phyloP scores from a whole-genome alignment of 2,888 invertebrate species.

The Teleiodes luculella region DNA sequence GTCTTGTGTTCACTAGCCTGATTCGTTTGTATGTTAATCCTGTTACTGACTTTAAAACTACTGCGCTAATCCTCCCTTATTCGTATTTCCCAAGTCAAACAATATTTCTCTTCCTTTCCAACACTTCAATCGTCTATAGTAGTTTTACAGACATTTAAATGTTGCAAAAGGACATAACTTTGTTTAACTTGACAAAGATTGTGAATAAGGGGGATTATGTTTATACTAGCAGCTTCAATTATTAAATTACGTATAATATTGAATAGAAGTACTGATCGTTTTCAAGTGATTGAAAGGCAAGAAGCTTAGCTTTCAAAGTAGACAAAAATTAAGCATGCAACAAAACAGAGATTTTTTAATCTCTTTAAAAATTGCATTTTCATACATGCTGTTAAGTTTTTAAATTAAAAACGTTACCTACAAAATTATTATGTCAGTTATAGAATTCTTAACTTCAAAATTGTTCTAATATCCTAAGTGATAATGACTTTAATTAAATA shows the following conservation, averaged over 20 bases:
- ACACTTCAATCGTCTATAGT: too few species aligned
- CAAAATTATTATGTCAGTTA: constrained; percentile 12
- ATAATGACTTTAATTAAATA: constrained; percentile 41
- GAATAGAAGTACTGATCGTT: not conserved
- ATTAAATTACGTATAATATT: constrained; percentile 3
- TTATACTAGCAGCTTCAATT: constrained; percentile 9
- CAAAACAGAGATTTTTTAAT: constrained; percentile 12
- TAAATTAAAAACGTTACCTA: constrained; percentile 21
- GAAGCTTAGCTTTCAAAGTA: constrained; percentile 31
- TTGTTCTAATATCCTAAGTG: constrained; percentile 33
- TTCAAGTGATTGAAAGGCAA: constrained; percentile 20
- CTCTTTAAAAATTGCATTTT: constrained; percentile 17
- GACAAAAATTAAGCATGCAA: constrained; percentile 27
- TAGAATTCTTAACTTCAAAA: constrained; percentile 32
- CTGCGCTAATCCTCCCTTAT: not conserved
- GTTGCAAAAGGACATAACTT: too few species aligned
- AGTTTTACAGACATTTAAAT: too few species aligned
- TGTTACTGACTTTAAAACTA: constrained; percentile 7
- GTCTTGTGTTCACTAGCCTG: constrained; percentile 47
- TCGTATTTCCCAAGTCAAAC: too few species aligned
- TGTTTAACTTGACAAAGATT: too few species aligned
- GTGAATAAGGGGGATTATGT: too few species aligned
- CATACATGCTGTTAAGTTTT: constrained; percentile 57
- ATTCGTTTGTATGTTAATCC: constrained; percentile 23
- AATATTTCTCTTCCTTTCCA: too few species aligned